These are phyloP conservation scores for Crocallis elinguaria DNA, from an alignment of 2,888 invertebrate genomes.

Conservation along the genomic window DNA sequence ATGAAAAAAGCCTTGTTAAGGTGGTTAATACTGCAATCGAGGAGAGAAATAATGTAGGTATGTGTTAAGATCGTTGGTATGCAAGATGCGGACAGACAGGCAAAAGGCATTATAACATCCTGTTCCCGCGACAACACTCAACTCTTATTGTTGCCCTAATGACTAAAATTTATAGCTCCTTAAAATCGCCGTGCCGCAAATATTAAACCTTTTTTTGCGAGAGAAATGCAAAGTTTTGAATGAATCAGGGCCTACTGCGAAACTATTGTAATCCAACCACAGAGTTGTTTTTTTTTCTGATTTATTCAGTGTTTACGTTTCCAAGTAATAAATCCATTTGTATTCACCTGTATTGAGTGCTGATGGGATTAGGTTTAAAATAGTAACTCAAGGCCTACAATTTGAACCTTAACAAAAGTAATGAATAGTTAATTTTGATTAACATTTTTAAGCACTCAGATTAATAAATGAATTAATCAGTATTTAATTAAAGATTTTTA, in stretches of 20 bases:
- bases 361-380: too few relatives aligned
- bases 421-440: too few relatives aligned
- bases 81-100: conserved; percentile 72
- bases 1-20: conserved; percentile 59
- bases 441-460: too few relatives aligned
- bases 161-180: conserved; percentile 82
- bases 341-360: too few relatives aligned
- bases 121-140: conserved; percentile 76
- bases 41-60: conserved; percentile 47
- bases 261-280: conserved; percentile 9
- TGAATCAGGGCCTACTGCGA: conserved; percentile 34
- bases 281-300: neutral
- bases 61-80: conserved; percentile 75
- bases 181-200: conserved; percentile 80
- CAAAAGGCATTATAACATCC: conserved; percentile 84
- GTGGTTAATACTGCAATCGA: conserved; percentile 53
- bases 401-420: too few relatives aligned
- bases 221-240: conserved; percentile 52
- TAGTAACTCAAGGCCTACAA: too few relatives aligned
- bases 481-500: too few relatives aligned
- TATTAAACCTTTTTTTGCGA: conserved; percentile 63
- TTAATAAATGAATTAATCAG: too few relatives aligned
- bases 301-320: neutral
- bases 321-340: too few relatives aligned
- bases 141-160: conserved; percentile 82